A percentile compares a stretch with the other conserved stretches of the same genome.
Evolutionary conservation across 64 coral and sea anemone genomes (phyloP).

Genomic region (Porites australiensis): DNA sequence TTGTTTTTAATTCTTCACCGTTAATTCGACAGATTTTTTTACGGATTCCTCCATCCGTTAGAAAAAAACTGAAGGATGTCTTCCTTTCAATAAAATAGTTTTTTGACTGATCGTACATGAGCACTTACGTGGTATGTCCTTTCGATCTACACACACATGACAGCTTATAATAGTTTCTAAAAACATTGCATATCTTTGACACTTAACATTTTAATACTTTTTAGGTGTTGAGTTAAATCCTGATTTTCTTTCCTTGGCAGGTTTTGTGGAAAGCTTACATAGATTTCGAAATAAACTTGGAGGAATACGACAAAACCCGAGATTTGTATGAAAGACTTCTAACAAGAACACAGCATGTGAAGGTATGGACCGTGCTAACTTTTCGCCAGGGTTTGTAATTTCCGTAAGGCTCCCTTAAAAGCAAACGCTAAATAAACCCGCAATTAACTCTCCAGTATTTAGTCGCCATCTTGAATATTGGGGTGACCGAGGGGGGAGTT

Average conservation of each 20-base stretch:
- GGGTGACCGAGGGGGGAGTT: neutral
- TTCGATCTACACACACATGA: too few species aligned
- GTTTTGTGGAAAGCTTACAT: slow-evolving; percentile 99
- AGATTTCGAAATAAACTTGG: slow-evolving; percentile 98
- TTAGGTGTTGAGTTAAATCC: neutral
- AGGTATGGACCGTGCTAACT: slow-evolving; percentile 1
- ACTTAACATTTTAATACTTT: neutral
- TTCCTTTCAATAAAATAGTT: too few species aligned
- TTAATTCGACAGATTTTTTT: neutral
- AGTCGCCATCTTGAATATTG: neutral
- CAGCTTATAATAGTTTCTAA: too few species aligned
- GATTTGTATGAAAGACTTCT: slow-evolving; percentile 95
- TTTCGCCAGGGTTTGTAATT: neutral
- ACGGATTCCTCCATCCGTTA: too few species aligned
- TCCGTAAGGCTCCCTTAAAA: neutral
- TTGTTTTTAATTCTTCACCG: neutral
- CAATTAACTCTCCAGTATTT: neutral
- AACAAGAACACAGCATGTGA: slow-evolving; percentile 91
- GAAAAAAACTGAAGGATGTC: too few species aligned
- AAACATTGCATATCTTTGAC: too few species aligned
- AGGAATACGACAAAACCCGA: slow-evolving; percentile 88
- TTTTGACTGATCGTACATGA: too few species aligned
- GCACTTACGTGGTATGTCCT: too few species aligned
- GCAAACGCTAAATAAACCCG: neutral
- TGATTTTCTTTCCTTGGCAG: slow-evolving; percentile 27